phyloP scores from a whole-genome alignment of 2,888 invertebrate species.

The Ennomos fuscantarius region DNA sequence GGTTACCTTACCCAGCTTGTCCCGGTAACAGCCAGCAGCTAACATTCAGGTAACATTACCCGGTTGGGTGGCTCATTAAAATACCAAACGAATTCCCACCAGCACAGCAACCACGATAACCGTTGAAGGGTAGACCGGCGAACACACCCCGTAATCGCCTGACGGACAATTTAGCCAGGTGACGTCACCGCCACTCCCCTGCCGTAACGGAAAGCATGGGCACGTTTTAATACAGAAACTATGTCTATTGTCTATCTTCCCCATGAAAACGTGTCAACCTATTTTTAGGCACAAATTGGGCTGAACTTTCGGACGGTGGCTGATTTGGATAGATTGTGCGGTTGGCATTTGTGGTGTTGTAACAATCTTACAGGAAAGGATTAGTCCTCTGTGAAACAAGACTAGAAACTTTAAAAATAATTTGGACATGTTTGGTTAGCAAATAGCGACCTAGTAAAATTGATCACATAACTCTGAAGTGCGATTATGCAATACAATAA shows the following conservation, averaged over 20 bases:
- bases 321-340: slow-evolving; percentile 3
- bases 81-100: slow-evolving; percentile 33
- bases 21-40: slow-evolving; percentile 13
- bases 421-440: background rate
- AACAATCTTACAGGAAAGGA: background rate
- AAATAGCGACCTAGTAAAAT: background rate
- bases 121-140: slow-evolving; percentile 51
- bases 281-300: slow-evolving; percentile 24
- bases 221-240: slow-evolving; percentile 14
- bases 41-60: slow-evolving; percentile 19
- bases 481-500: slow-evolving; percentile 18
- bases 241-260: slow-evolving; percentile 27
- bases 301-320: slow-evolving; percentile 17
- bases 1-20: no score
- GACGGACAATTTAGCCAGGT: slow-evolving; percentile 50
- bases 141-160: slow-evolving; percentile 65
- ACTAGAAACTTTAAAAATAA: background rate
- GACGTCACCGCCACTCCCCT: slow-evolving; percentile 71
- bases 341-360: slow-evolving; percentile 8
- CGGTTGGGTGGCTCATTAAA: slow-evolving; percentile 40
- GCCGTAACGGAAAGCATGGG: slow-evolving; percentile 38
- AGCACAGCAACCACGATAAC: slow-evolving; percentile 16
- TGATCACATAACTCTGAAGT: slow-evolving; percentile 22
- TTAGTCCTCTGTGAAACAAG: no score
- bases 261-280: slow-evolving; percentile 29